Evolutionary conservation across 2,113 vertebrate genomes (phyloP).

Genomic region (Carollia perspicillata): DNA sequence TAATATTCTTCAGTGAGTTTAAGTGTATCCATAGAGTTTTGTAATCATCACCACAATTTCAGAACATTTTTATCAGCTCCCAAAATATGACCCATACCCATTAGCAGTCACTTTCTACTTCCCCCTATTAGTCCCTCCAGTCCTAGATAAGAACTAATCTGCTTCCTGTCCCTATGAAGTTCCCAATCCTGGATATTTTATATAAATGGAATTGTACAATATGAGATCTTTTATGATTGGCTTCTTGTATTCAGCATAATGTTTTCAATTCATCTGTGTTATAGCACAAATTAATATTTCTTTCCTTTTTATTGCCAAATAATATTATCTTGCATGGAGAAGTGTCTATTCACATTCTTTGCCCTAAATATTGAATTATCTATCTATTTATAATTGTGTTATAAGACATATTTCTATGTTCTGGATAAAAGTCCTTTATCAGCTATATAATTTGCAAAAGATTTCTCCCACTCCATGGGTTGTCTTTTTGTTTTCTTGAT

Average conservation of each 20-base stretch:
- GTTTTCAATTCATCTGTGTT: background rate
- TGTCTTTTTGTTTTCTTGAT: background rate
- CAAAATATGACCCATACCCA: background rate
- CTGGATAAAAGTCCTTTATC: background rate
- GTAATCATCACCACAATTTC: background rate
- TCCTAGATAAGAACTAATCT: background rate
- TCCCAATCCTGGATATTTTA: background rate
- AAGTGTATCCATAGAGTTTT: background rate
- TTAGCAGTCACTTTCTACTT: background rate
- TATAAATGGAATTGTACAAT: background rate
- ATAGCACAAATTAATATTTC: background rate
- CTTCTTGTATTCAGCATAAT: background rate
- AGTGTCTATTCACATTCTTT: background rate
- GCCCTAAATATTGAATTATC: background rate
- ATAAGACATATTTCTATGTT: background rate
- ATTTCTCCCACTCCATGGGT: background rate
- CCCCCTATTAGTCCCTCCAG: background rate
- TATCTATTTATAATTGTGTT: background rate
- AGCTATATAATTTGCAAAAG: background rate
- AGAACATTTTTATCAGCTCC: background rate
- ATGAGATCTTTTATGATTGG: background rate
- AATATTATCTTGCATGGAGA: background rate
- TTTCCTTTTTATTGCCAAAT: background rate
- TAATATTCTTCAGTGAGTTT: background rate
- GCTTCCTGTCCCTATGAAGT: background rate